phyloP scores from a whole-genome alignment of 1,140 invertebrate species.

The Palaemon carinicauda region DNA sequence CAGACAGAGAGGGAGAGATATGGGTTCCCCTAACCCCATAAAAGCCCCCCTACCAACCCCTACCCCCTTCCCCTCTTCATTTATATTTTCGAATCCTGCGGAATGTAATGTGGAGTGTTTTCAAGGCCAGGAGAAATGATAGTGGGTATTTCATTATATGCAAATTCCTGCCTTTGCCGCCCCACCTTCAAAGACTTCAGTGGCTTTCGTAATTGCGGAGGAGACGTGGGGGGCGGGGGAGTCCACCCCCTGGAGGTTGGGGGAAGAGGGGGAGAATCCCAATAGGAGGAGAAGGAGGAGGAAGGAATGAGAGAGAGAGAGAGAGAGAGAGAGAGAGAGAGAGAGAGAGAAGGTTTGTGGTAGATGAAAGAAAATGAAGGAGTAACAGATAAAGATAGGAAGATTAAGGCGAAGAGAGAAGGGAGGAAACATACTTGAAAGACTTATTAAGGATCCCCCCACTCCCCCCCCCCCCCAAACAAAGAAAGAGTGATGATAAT shows the following conservation, averaged over 20 bases:
- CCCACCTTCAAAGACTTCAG: slow-evolving; percentile 14
- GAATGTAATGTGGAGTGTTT: slow-evolving; percentile 2
- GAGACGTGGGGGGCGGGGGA: not conserved
- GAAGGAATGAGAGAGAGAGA: not conserved
- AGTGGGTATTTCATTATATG: slow-evolving; percentile 24
- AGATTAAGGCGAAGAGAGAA: not conserved
- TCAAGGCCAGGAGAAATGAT: slow-evolving; percentile 14
- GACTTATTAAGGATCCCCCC: no score
- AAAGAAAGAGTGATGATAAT: not conserved
- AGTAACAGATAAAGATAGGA: no score
- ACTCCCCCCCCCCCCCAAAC: no score
- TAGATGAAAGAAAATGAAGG: not conserved
- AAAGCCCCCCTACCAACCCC: not conserved
- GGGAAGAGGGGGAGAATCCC: not conserved
- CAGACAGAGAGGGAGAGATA: no score
- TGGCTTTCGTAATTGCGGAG: slow-evolving; percentile 15
- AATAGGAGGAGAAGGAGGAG: not conserved
- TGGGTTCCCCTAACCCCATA: no score
- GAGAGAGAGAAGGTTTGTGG: not conserved
- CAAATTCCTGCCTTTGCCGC: slow-evolving; percentile 22
- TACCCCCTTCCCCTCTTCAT: not conserved
- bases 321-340: not conserved
- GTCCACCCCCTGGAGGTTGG: no score
- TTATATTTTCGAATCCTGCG: not conserved
- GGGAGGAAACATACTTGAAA: no score